Evolutionary conservation across 2,113 vertebrate species (phyloP).

Genomic region (Rhombomys opimus): DNA sequence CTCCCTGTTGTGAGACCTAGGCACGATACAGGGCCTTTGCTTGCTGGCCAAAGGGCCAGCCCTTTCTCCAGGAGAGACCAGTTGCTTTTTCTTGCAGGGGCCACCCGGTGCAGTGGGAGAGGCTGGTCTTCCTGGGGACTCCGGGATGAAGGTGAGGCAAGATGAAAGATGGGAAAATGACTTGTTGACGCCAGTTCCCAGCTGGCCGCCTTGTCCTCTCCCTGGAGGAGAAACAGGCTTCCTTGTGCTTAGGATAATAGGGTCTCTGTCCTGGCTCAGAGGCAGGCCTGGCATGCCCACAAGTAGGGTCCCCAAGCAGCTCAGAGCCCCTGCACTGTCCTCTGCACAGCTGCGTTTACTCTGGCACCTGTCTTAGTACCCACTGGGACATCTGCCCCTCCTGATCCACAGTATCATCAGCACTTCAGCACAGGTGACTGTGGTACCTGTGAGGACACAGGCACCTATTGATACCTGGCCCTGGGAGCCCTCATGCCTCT

Average conservation of each 20-base stretch:
- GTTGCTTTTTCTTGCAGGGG: conserved; percentile 88
- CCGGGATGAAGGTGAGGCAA: conserved; percentile 93
- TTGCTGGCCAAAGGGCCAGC: background rate
- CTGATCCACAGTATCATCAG: conserved; percentile 57
- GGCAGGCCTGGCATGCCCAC: background rate
- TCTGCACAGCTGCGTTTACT: conserved; percentile 69
- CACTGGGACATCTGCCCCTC: conserved; percentile 68
- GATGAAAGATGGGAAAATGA: conserved; percentile 51
- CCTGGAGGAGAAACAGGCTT: background rate
- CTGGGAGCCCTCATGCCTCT: fast-evolving
- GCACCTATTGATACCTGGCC: conserved; percentile 26
- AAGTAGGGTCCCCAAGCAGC: background rate
- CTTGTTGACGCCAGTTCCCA: conserved; percentile 24
- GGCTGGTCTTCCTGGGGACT: conserved; percentile 92
- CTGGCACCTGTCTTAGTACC: conserved; percentile 80
- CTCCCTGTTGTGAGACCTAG: conserved; percentile 49
- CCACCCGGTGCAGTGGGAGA: conserved; percentile 91
- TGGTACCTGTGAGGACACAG: conserved; percentile 63
- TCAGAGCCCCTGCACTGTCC: background rate
- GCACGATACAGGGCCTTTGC: background rate
- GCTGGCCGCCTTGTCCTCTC: background rate
- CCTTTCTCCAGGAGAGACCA: conserved; percentile 42
- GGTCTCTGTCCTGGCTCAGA: conserved; percentile 50
- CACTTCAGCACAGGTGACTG: conserved; percentile 51
- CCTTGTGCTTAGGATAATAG: conserved; percentile 68